These are phyloP conservation scores for Porites australiensis DNA, from an alignment of 64 coral and sea anemone species.

Conservation along the genomic window DNA sequence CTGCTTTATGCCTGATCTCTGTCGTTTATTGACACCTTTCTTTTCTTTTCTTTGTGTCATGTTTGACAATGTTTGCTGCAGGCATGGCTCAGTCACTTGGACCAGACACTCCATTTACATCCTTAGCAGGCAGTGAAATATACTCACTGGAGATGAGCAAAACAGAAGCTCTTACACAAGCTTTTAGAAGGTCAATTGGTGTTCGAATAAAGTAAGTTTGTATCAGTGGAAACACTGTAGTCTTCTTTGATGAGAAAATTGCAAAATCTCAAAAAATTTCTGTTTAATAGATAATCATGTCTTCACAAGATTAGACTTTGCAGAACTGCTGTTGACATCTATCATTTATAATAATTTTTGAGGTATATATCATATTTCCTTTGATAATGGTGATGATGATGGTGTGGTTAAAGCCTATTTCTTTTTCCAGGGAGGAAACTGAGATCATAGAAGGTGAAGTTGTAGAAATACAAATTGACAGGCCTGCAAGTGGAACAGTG, in stretches of 20 bases:
- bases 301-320: no score
- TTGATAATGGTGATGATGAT: no score
- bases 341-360: no score
- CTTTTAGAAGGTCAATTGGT: slow-evolving; percentile 96
- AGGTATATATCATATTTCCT: no score
- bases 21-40: neutral
- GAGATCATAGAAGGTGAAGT: slow-evolving; percentile 99
- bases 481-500: slow-evolving; percentile 97
- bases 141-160: slow-evolving; percentile 99
- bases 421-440: slow-evolving; percentile 90
- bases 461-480: slow-evolving; percentile 99
- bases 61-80: neutral
- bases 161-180: slow-evolving; percentile 97
- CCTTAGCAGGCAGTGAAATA: slow-evolving; percentile 98
- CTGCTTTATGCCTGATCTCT: neutral
- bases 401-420: neutral
- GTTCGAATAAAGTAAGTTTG: slow-evolving; percentile 96
- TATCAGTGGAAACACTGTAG: neutral
- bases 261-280: neutral
- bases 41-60: neutral
- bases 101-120: slow-evolving; percentile 95
- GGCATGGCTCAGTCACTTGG: slow-evolving; percentile 99
- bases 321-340: no score
- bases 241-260: neutral
- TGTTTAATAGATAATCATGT: no score